phyloP scores from a whole-genome alignment of 2,888 invertebrate genomes.

The Ophioninae sp. region DNA sequence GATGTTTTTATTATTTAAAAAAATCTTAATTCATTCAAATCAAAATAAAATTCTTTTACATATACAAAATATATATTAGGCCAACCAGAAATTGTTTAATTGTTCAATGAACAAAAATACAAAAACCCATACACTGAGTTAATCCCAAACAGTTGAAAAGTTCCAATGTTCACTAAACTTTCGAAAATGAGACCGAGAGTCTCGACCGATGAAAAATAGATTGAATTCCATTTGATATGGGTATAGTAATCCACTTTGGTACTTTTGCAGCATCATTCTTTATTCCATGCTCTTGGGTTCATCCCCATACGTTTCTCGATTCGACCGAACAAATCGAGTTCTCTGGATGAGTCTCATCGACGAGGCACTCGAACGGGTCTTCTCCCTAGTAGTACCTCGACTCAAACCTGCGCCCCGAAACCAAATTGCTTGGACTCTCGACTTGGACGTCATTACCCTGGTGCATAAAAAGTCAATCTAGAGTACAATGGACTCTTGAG shows the following conservation, averaged over 20 bases:
- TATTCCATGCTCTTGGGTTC: slow-evolving; percentile 20
- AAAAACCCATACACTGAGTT: not conserved
- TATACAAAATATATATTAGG: no score
- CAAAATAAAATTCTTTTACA: no score
- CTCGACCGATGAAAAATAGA: not conserved
- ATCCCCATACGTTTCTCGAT: slow-evolving; percentile 36
- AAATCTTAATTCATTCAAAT: no score
- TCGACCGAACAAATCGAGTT: slow-evolving; percentile 51
- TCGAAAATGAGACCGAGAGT: not conserved
- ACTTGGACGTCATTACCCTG: slow-evolving; percentile 73
- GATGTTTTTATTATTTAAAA: no score
- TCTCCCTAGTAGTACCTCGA: slow-evolving; percentile 10
- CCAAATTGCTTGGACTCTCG: slow-evolving; percentile 70
- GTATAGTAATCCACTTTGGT: not conserved
- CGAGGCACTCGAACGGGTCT: slow-evolving; percentile 21
- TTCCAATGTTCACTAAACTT: not conserved
- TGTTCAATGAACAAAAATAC: not conserved
- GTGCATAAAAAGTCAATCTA: slow-evolving; percentile 76
- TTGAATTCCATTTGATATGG: not conserved
- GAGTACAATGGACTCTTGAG: slow-evolving; percentile 71
- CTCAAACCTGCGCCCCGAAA: slow-evolving; percentile 53
- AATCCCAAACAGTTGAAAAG: not conserved
- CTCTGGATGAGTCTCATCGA: slow-evolving; percentile 43
- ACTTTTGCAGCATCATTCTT: slow-evolving; percentile 13
- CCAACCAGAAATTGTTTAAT: not conserved